These are phyloP conservation scores for Ianthella basta DNA, from an alignment of 37 sponge, comb jelly and placozoan species.

Conservation along the genomic window DNA sequence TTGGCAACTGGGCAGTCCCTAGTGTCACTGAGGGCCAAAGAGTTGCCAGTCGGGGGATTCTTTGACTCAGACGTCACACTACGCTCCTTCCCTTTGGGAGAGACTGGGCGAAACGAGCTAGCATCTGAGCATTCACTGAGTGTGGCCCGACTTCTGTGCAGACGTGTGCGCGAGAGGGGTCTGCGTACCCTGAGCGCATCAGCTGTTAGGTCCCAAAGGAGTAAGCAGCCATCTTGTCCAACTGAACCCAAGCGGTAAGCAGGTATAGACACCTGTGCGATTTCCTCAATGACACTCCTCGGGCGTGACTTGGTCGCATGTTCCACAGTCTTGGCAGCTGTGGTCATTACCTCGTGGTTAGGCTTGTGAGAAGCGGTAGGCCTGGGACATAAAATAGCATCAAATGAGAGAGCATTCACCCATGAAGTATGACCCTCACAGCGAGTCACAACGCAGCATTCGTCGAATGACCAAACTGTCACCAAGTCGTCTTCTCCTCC, in stretches of 20 bases:
- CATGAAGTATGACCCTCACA: constrained; percentile 95
- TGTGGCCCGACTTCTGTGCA: neutral
- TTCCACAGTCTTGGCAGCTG: neutral
- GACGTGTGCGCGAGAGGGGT: constrained; percentile 27
- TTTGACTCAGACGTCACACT: no score
- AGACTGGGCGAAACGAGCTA: neutral
- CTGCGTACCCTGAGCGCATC: constrained; percentile 60
- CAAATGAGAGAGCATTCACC: constrained; percentile 90
- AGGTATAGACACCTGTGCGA: neutral
- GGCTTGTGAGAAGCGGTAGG: neutral
- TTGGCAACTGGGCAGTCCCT: no score
- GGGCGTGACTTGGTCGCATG: neutral
- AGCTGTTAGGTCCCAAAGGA: constrained; percentile 93
- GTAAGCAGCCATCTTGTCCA: constrained; percentile 89
- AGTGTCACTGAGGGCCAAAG: no score
- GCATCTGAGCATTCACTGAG: constrained; percentile 12
- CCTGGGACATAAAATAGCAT: constrained; percentile 56
- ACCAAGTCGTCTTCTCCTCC: constrained; percentile 98
- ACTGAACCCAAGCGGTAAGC: constrained; percentile 90
- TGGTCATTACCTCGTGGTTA: neutral
- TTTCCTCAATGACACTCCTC: constrained; percentile 4
- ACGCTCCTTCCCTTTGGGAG: neutral
- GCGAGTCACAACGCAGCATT: constrained; percentile 70
- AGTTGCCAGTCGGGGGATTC: no score
- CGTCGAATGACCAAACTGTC: constrained; percentile 87